Conservation (phyloP, 2,113 vertebrate genomes). For the Morone saxatilis region DNA sequence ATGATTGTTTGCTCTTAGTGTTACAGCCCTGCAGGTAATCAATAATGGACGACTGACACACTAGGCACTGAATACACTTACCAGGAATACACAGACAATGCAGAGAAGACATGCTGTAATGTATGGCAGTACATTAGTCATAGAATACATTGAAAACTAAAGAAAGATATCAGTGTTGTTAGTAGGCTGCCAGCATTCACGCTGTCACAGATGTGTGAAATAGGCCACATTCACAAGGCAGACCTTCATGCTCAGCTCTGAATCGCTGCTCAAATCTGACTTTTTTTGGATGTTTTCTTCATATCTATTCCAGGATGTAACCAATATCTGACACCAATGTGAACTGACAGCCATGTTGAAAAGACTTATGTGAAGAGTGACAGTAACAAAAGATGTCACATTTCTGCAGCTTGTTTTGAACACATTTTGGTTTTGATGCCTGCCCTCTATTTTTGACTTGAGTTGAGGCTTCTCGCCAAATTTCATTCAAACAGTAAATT, state of each 20-base stretch:
- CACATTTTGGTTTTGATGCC: slow-evolving; percentile 36
- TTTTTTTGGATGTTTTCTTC: slow-evolving; percentile 41
- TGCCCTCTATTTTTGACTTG: slow-evolving; percentile 51
- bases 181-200: background rate
- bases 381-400: slow-evolving; percentile 54
- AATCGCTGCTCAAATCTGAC: slow-evolving; percentile 20
- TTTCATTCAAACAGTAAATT: slow-evolving; percentile 30
- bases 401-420: slow-evolving; percentile 54
- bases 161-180: slow-evolving; percentile 9
- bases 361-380: slow-evolving; percentile 37
- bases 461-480: slow-evolving; percentile 36
- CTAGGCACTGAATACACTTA: background rate
- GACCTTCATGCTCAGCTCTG: background rate
- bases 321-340: slow-evolving; percentile 42
- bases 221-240: slow-evolving; percentile 23
- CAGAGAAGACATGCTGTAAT: background rate
- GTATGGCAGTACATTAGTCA: slow-evolving; percentile 7
- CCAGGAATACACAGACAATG: slow-evolving; percentile 18
- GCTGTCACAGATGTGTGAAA: slow-evolving; percentile 8
- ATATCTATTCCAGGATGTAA: slow-evolving; percentile 62
- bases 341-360: slow-evolving; percentile 51
- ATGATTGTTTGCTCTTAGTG: slow-evolving; percentile 12
- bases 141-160: slow-evolving; percentile 5
- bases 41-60: slow-evolving; percentile 51
- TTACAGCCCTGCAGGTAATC: slow-evolving; percentile 33